Percentiles rank a stretch among this genome's conserved stretches.
Evolutionary conservation across 2,888 invertebrate genomes (phyloP).

Genomic region (Halictus ligatus): DNA sequence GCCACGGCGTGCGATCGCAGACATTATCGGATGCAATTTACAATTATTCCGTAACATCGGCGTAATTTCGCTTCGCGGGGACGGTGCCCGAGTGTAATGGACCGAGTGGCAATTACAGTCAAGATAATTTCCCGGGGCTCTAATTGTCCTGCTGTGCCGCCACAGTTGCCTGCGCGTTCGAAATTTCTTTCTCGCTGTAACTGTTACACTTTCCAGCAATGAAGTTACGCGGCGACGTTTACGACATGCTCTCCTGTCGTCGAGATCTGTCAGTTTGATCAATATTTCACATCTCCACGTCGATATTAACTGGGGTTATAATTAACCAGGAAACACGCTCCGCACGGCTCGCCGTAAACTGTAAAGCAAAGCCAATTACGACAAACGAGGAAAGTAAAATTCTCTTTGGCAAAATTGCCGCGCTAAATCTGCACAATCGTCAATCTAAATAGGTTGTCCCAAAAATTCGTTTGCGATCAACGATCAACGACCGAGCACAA

Average conservation of each 20-base stretch:
- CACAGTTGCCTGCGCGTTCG: not conserved
- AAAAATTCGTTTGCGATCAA: not conserved
- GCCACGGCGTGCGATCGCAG: not conserved
- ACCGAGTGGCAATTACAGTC: conserved; percentile 30
- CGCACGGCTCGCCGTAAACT: not conserved
- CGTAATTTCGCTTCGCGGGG: conserved; percentile 16
- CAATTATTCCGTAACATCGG: conserved; percentile 38
- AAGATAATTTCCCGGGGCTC: conserved; percentile 8
- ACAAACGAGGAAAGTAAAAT: not conserved
- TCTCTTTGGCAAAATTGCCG: not conserved
- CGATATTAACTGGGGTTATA: not conserved
- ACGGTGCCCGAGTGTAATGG: conserved; percentile 15
- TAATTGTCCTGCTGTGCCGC: not conserved
- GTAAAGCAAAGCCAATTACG: not conserved
- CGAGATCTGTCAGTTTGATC: not conserved
- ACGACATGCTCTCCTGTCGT: not conserved
- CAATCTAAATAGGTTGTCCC: not conserved
- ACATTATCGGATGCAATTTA: conserved; percentile 31
- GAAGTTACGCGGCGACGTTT: not conserved
- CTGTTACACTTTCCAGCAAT: conserved; percentile 10
- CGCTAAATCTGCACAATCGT: not conserved
- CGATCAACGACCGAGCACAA: no score
- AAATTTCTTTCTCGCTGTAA: not conserved
- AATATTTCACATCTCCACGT: not conserved
- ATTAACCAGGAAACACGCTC: not conserved